Base-by-base conservation (phyloP, 2,888 invertebrate genomes). In the Noctua janthina region DNA sequence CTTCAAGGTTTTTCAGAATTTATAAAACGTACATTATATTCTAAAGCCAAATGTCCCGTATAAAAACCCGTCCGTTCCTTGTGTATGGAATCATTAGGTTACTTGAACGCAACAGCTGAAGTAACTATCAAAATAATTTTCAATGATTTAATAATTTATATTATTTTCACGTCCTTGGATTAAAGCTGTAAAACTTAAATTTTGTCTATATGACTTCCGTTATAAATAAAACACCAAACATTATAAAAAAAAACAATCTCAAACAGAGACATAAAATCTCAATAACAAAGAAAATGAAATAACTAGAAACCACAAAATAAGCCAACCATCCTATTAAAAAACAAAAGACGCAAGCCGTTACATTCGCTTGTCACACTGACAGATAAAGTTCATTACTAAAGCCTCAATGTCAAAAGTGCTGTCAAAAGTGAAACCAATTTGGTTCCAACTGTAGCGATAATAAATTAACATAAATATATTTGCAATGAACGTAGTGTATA, bases 391-490 rank as follows among this genome's bases (percentile, higher is more conserved):
- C 29, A 70, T 66, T 54, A 86, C 64, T 46, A 46, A 35, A 46
- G 20, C 11, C 54, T 71, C 70, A 81, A 67, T 82, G 66, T 81
- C 82, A 83, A 74, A 74, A 74, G n/a, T 71, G 11, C 59, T 74
- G 81, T 70, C 73, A 80, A 85, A 73, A 79, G 54, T 67, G 8
- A 78, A 72, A 67, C 62, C 39, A 49, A 72, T 79, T 68, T 78
- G 39, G 20, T 43, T 49, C 6, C 7, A 15, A 74, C 17, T 20
- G 5, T 43, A 51, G 35, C 15, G n/a, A 46, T 74, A 11, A 10
- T 8, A 43, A 51, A 82, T 59, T 69, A 29, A 51, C 79, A 76
- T 78, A 62, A 20, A n/a, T 49, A 49, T 39, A 6, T 62, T 39
- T 17, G 7, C 20, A 20, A 49, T 15, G 46, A 39, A n/a, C 15